These are phyloP conservation scores for Lepus americanus DNA, from an alignment of 2,113 vertebrate species.

Conservation along the genomic window DNA sequence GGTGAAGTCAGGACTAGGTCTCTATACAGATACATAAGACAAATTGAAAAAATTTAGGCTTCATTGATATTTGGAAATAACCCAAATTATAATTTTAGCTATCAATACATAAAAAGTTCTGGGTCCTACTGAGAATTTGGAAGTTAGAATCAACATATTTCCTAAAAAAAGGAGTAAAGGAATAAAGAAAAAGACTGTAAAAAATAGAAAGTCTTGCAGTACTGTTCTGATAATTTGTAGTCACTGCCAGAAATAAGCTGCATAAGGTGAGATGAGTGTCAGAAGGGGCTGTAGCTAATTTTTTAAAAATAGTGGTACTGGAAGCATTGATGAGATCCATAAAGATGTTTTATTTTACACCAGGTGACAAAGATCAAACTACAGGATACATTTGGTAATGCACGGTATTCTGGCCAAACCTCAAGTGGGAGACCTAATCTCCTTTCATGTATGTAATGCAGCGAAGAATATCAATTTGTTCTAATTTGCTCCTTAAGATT, in stretches of 20 bases:
- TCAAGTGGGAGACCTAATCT: slow-evolving; percentile 1
- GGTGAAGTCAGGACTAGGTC: background rate
- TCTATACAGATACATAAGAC: background rate
- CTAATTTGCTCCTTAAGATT: slow-evolving; percentile 47
- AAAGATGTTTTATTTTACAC: slow-evolving; percentile 65
- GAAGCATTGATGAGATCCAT: slow-evolving; percentile 45
- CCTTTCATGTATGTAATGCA: slow-evolving; percentile 46
- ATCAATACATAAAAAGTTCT: background rate
- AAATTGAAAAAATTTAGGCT: slow-evolving; percentile 19
- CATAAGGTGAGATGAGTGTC: background rate
- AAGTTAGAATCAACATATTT: slow-evolving; percentile 25
- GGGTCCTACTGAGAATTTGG: background rate
- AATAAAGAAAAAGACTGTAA: background rate
- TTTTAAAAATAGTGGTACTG: background rate
- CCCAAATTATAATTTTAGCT: background rate
- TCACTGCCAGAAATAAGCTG: background rate
- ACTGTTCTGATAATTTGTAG: slow-evolving; percentile 22
- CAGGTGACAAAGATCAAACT: slow-evolving; percentile 7
- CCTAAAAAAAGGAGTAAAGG: background rate
- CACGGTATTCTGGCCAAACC: slow-evolving; percentile 35
- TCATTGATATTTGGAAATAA: background rate
- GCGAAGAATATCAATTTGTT: slow-evolving; percentile 32
- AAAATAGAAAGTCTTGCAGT: background rate
- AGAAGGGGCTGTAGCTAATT: slow-evolving; percentile 32
- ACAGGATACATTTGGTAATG: background rate